These are phyloP conservation scores for Euura lappo DNA, from an alignment of 1,140 invertebrate species.

Conservation along the genomic window DNA sequence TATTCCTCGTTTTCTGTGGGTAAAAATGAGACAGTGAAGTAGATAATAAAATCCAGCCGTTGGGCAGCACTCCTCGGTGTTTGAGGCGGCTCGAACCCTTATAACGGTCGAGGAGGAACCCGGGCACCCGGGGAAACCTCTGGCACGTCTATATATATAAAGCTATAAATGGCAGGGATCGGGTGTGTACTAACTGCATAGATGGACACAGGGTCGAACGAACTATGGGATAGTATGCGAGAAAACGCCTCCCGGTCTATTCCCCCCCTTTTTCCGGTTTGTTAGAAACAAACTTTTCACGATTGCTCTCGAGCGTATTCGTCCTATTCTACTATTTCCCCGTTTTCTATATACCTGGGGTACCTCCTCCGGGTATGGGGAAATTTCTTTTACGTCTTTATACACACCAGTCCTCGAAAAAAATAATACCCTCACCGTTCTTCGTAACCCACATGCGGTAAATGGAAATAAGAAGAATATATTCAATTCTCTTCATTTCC, in stretches of 20 bases:
- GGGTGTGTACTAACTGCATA: constrained; percentile 5
- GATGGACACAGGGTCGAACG: background rate
- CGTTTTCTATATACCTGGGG: background rate
- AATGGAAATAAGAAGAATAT: no score
- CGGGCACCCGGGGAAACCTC: background rate
- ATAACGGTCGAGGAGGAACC: constrained; percentile 1
- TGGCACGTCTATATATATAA: background rate
- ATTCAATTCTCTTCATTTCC: no score
- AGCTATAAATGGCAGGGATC: constrained; percentile 6
- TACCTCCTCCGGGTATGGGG: no score
- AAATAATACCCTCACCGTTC: no score
- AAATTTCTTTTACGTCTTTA: no score
- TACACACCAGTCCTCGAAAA: no score
- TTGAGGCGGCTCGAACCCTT: background rate
- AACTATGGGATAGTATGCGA: background rate
- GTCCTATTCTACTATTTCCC: background rate
- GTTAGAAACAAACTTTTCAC: background rate
- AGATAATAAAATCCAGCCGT: constrained; percentile 2
- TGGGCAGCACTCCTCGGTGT: background rate
- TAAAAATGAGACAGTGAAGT: background rate
- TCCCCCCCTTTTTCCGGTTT: background rate
- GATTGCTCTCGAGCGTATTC: background rate
- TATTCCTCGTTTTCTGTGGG: no score
- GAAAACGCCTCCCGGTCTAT: no score
- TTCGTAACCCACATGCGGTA: no score